Evolutionary conservation across 2,888 invertebrate species (phyloP), one percentile per base, ranked within the genome.

Genomic region (Drosophila sordidula): DNA sequence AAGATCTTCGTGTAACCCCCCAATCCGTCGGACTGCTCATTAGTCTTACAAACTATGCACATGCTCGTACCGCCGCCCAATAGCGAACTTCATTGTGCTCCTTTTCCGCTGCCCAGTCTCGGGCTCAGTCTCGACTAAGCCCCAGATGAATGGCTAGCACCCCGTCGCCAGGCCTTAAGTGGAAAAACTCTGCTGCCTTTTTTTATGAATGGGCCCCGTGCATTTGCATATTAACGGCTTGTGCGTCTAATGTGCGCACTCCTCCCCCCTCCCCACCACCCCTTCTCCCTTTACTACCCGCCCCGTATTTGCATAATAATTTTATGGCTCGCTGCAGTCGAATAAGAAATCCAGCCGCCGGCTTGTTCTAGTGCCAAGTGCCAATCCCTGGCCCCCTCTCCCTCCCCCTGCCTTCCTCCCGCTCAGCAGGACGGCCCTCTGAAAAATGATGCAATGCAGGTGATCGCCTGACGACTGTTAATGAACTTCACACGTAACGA

Each of bases 171-270:
- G 65, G 46, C 66, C 38, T 58, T 51, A 56, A 67, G 16, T 59
- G 51, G 26, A 61, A 57, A 70, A 61, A 71, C 65, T 65, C 69
- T 34, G 18, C 45, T 44, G 11, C 8, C 18, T 26, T 34, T 45
- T 39, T 54, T 39, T 55, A 46, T 46, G 82, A 82, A 80, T 85
- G 75, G 72, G 69, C 64, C 59, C 52, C 67, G 49, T 79, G 80
- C 86, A 83, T 83, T 83, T 83, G 83, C 83, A 83, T 87, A 87
- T 87, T 87, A 84, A 85, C 85, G 85, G 83, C 87, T 74, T 84
- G 86, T 87, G 82, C 86, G 82, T 82, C 83, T 84, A 85, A 84
- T 84, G 87, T 84, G 87, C 74, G 69, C 74, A 70, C 76, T 69
- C 73, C 81, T 44, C 42, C 22, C 8, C 32, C 29, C 36, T n/a